Evolutionary conservation across 1,140 invertebrate species (phyloP), one percentile per base, ranked within the genome.

Genomic region (Hycleus cichorii): DNA sequence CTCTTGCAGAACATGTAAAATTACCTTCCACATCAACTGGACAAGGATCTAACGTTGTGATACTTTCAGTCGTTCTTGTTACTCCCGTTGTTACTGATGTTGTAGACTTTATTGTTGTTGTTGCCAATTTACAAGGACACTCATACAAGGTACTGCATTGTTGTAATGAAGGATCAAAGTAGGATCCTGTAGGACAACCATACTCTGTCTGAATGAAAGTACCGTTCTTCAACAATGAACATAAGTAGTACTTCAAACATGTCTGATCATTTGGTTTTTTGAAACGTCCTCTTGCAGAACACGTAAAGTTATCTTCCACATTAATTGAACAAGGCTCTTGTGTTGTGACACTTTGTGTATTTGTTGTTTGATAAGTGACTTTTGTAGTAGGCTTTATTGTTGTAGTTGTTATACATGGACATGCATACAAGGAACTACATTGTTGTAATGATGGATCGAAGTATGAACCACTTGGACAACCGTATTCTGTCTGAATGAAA

Each of bases 231-330:
- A 54, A 32, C 12, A 56, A 39, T 4, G 43, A 18, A n/a, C 58
- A 60, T 11, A 55, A 40, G 46, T 39, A 60, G 43, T 55, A 60
- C 43, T 45, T 55, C 32, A 39, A 48, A 39, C 58, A 59, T 12
- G 11, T 52, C 7, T 6, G 47, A 42, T 47, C 57, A 6, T 18
- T 53, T 3, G 2, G 12, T 39, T 59, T 52, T 3, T 59, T 12
- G 1, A 12, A 12, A 12, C 12, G 12, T 12, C 12, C 12, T 12
- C 12, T 12, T 12, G 12, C 12, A 12, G 12, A 12, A 12, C 12
- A 12, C 12, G 12, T 12, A 12, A 12, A 12, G 12, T 12, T 12
- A 12, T 12, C 12, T 12, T 12, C 12, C 12, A 12, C 12, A 12
- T 12, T 1, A 12, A 12, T 12, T 12, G 12, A 12, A 12, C 12